Base-by-base conservation (phyloP, 2,797 vertebrate species). In the Coracias cyanogaster region DNA sequence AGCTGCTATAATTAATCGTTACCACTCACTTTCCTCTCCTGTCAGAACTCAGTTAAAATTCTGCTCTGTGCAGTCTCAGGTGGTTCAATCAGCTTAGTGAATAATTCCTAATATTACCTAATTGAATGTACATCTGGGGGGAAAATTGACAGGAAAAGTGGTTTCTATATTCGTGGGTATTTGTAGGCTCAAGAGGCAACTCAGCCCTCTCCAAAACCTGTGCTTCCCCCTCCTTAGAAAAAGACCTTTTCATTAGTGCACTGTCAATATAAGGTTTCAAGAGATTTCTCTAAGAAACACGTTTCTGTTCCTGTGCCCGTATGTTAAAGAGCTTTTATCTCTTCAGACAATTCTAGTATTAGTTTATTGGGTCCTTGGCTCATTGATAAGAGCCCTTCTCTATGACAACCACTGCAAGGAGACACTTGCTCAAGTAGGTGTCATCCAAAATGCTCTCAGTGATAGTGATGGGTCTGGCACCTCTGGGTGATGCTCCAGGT, bases 131-230 rank as follows among this genome's bases (percentile, higher is more conserved):
- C 10, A 24, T 7, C 24, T 48, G 2, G 29, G 22, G 49, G 65
- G 20, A 7, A 45, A 55, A n/a, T 46, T 11, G 86, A 24, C 4
- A 54, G 52, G 33, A n/a, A 61, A 14, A 21, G 12, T 0, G 0
- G 11, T 35, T 24, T n/a, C 22, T 0, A 1, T n/a, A 2, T 10
- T 11, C 1, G 2, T 3, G 9, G 48, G 0, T 15, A 9, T 15
- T 17, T 9, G 64, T 15, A 0, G 64, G 76, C 22, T 46, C 16
- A 9, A 29, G 25, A 48, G 46, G n/a, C 31, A 13, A 4, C 37
- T 18, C 57, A 3, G 35, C 28, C 16, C 35, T 7, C 10, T 2
- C 41, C 12, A 6, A 20, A n/a, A 14, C 14, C 37, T 3, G 4
- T 15, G 2, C 28, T 35, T 14, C 9, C n/a, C 25, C 46, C 4